A percentile compares a stretch with the other conserved stretches of the same genome.
phyloP scores from a whole-genome alignment of 2,113 vertebrate species.

The Coracopsis vasa region DNA sequence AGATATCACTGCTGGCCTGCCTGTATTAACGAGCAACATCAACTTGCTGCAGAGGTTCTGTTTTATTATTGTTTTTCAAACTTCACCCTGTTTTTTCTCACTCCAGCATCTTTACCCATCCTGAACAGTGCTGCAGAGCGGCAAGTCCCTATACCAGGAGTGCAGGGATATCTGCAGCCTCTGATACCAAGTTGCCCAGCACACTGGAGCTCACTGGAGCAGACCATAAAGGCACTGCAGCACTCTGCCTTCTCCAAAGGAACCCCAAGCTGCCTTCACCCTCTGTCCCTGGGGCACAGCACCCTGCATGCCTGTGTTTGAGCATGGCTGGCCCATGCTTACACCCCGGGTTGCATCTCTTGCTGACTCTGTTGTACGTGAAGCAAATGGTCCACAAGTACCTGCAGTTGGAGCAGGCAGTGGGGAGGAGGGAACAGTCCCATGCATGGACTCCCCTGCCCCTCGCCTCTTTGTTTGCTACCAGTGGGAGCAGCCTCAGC shows the following conservation, averaged over 20 bases:
- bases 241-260: fast-evolving
- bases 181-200: too few relatives aligned
- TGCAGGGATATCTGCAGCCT: not conserved
- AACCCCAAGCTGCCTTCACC: not conserved
- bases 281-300: not conserved
- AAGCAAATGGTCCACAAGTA: not conserved
- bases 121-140: fast-evolving
- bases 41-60: not conserved
- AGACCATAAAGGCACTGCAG: fast-evolving
- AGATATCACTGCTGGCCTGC: not conserved
- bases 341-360: not conserved
- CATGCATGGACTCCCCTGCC: not conserved
- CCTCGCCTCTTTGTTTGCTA: conserved; percentile 35
- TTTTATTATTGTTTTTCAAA: not conserved
- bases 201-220: not conserved
- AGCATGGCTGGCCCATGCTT: not conserved
- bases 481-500: conserved; percentile 16
- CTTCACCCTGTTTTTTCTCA: not conserved
- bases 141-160: fast-evolving
- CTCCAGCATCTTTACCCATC: not conserved
- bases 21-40: fast-evolving
- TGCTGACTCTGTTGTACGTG: not conserved
- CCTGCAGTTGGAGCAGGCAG: not conserved
- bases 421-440: not conserved
- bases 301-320: not conserved